These are phyloP conservation scores for Sebastes miniatus DNA, from an alignment of 2,797 vertebrate genomes.

Conservation along the genomic window DNA sequence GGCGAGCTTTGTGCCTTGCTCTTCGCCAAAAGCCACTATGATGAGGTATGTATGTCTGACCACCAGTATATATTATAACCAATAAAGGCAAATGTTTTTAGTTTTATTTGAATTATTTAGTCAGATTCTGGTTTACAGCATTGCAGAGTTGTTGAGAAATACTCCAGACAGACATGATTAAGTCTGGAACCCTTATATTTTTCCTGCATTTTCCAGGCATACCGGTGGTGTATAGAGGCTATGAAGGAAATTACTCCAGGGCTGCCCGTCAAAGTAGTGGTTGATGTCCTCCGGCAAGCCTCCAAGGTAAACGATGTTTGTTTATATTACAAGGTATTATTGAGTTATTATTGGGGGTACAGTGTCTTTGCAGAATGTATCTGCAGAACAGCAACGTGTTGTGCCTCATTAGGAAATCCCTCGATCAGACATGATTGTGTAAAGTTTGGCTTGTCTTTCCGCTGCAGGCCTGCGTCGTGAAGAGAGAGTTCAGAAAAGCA, in stretches of 20 bases:
- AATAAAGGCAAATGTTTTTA: neutral
- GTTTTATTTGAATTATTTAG: neutral
- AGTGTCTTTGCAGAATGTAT: neutral
- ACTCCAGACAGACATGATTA: neutral
- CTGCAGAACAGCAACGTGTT: neutral
- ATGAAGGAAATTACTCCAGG: conserved; percentile 97
- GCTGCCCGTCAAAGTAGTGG: conserved; percentile 96
- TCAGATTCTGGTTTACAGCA: neutral
- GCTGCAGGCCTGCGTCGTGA: conserved; percentile 95
- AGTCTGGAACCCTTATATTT: neutral
- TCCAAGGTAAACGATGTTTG: conserved; percentile 85
- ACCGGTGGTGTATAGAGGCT: conserved; percentile 98
- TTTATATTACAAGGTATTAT: neutral
- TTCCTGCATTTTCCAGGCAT: conserved; percentile 83
- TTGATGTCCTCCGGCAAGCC: conserved; percentile 98
- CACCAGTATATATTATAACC: neutral
- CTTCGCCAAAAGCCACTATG: conserved; percentile 99
- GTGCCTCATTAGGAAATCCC: neutral
- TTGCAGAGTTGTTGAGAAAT: neutral
- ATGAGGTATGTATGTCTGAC: conserved; percentile 85
- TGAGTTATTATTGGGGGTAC: neutral
- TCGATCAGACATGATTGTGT: neutral
- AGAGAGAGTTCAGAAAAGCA: conserved; percentile 98
- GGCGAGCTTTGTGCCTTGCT: conserved; percentile 97
- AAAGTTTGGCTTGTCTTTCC: neutral